A percentile compares a stretch with the other conserved stretches of the same genome.
Conservation (phyloP, 2,888 invertebrate species). For the Parthenolecanium corni region DNA sequence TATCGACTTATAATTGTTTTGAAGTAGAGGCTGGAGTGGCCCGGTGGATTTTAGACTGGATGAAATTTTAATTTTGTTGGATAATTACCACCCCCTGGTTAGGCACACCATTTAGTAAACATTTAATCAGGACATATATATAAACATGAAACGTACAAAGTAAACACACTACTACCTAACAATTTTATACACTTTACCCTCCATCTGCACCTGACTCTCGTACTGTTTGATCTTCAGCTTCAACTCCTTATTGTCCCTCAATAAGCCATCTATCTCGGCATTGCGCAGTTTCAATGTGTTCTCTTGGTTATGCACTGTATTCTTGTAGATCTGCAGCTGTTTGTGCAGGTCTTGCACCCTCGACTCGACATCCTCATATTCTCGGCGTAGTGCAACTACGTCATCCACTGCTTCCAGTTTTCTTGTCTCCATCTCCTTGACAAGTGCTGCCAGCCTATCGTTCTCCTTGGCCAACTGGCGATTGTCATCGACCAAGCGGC, state of each 20-base stretch:
- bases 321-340: constrained; percentile 15
- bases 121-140: too few species aligned
- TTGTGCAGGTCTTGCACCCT: constrained; percentile 9
- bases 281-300: constrained; percentile 7
- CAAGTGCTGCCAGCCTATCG: not conserved
- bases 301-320: constrained; percentile 20
- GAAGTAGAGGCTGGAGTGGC: too few species aligned
- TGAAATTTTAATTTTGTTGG: too few species aligned
- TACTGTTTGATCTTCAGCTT: constrained; percentile 15
- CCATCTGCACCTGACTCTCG: constrained; percentile 24
- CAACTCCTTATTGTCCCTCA: constrained; percentile 19
- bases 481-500: constrained; percentile 4
- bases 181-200: constrained; percentile 18
- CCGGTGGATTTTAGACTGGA: too few species aligned
- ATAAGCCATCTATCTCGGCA: constrained; percentile 1
- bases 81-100: too few species aligned
- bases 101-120: too few species aligned
- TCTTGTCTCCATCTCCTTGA: not conserved
- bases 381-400: not conserved
- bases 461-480: not conserved
- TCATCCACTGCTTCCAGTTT: not conserved
- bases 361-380: constrained; percentile 1
- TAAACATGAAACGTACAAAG: too few species aligned
- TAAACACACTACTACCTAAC: constrained; percentile 2
- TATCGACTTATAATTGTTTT: too few species aligned